Conservation (phyloP, 2,797 vertebrate species). For the Chelon labrosus region DNA sequence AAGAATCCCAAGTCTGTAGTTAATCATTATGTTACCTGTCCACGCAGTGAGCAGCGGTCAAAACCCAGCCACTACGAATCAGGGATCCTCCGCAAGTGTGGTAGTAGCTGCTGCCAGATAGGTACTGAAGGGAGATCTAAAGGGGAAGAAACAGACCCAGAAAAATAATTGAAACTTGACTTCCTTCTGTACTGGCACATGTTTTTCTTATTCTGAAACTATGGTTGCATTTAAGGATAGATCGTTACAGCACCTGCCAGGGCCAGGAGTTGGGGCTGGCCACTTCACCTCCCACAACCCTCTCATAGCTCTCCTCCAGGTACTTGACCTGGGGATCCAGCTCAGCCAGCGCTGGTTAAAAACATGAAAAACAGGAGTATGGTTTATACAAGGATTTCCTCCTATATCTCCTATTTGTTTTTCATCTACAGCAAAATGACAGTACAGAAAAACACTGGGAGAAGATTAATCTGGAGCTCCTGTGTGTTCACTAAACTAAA, state of each 20-base stretch:
- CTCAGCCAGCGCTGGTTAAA: conserved; percentile 69
- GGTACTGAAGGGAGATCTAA: conserved; percentile 92
- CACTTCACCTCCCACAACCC: conserved; percentile 81
- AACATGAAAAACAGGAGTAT: not conserved
- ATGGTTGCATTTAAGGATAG: not conserved
- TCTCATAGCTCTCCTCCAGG: conserved; percentile 58
- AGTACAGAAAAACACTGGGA: not conserved
- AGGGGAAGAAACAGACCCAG: not conserved
- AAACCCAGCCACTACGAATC: conserved; percentile 85
- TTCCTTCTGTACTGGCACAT: not conserved
- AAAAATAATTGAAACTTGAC: too few relatives aligned
- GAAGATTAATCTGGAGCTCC: conserved; percentile 14
- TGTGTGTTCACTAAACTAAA: conserved; percentile 12
- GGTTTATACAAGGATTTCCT: not conserved
- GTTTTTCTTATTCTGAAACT: not conserved
- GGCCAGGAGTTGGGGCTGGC: conserved; percentile 81
- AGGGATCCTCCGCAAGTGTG: conserved; percentile 91
- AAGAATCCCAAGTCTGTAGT: not conserved
- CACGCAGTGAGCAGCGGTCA: conserved; percentile 94
- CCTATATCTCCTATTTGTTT: conserved; percentile 1
- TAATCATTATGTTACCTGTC: conserved; percentile 77
- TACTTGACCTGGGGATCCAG: conserved; percentile 73
- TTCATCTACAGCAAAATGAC: not conserved
- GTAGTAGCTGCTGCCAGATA: conserved; percentile 74
- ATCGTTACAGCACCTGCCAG: conserved; percentile 78